Evolutionary conservation across 2,888 invertebrate genomes (phyloP).

Genomic region (Bellardia bayeri): DNA sequence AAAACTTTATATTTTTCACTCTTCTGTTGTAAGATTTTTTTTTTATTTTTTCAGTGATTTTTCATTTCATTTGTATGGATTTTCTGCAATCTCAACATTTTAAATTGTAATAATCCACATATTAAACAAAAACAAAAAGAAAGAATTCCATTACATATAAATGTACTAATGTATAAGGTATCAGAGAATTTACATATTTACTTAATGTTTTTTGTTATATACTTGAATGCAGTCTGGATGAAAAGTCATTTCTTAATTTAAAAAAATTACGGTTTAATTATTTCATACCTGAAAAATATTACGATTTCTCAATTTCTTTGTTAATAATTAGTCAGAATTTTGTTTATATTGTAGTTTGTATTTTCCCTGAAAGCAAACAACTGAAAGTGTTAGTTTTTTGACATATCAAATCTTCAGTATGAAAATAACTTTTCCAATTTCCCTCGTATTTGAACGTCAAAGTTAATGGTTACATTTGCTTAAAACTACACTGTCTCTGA

Average conservation of each 20-base stretch:
- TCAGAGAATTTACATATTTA: neutral
- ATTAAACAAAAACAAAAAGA: constrained; percentile 15
- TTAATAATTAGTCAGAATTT: neutral
- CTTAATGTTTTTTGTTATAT: neutral
- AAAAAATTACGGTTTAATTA: too few species aligned
- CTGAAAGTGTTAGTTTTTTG: neutral
- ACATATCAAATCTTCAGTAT: neutral
- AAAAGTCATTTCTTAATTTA: neutral
- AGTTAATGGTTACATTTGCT: constrained; percentile 21
- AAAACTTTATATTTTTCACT: constrained; percentile 34
- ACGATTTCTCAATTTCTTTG: too few species aligned
- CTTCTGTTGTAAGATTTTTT: constrained; percentile 37
- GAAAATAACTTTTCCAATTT: neutral
- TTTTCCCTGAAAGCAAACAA: too few species aligned
- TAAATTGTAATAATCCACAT: constrained; percentile 64
- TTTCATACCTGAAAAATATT: too few species aligned
- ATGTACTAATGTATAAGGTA: neutral
- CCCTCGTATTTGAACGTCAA: constrained; percentile 5
- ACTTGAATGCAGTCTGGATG: neutral
- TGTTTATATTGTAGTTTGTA: neutral
- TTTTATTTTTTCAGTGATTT: constrained; percentile 44
- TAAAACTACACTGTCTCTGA: neutral
- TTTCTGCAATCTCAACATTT: constrained; percentile 66
- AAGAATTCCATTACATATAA: constrained; percentile 8
- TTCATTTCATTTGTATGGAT: constrained; percentile 61